phyloP scores from a whole-genome alignment of 2,888 invertebrate genomes.

The Harpagoxenus sublaevis region DNA sequence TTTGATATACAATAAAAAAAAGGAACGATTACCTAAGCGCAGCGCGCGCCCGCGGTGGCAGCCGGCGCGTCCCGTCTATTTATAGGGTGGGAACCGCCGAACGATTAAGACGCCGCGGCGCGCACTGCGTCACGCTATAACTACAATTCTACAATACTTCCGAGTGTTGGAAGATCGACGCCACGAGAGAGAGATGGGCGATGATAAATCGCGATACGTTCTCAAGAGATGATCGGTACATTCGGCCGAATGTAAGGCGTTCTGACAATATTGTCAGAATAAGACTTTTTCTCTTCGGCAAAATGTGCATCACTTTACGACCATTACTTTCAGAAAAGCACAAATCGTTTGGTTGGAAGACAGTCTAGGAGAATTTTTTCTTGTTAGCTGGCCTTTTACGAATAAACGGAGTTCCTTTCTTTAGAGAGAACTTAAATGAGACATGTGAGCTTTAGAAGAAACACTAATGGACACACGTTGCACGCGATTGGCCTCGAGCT shows the following conservation, averaged over 20 bases:
- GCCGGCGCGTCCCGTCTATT: constrained; percentile 67
- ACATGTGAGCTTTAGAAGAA: neutral
- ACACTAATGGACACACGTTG: constrained; percentile 5
- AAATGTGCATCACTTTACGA: neutral
- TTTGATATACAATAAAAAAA: constrained; percentile 85
- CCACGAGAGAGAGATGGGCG: neutral
- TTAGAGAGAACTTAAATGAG: neutral
- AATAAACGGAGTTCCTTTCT: neutral
- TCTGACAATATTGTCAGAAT: neutral
- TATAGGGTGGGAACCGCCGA: constrained; percentile 64
- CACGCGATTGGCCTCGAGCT: constrained; percentile 67
- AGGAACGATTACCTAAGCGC: constrained; percentile 80
- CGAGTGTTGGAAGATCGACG: constrained; percentile 75
- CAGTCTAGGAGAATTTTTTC: neutral
- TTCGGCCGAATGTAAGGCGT: neutral
- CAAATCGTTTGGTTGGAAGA: neutral
- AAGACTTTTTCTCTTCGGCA: neutral
- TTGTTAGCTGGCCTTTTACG: neutral
- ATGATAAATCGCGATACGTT: neutral
- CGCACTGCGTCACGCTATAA: constrained; percentile 73
- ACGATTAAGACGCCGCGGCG: constrained; percentile 63
- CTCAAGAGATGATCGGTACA: neutral
- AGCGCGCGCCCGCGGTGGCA: constrained; percentile 65
- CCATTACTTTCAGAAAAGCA: neutral
- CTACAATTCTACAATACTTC: constrained; percentile 78